Evolutionary conservation across 2,888 invertebrate species (phyloP).

Genomic region (Chorisops tibialis): DNA sequence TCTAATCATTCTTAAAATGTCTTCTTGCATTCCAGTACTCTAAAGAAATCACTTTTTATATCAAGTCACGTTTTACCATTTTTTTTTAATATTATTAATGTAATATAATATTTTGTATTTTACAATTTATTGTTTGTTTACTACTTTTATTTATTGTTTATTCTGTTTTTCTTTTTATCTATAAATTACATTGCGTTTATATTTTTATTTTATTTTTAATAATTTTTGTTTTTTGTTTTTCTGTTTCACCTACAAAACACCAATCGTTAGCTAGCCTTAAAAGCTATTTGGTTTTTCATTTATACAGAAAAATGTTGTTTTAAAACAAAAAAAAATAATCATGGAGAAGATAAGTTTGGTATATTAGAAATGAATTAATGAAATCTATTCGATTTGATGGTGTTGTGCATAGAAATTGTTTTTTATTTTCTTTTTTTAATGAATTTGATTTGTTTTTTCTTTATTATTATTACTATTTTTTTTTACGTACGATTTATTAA

Average conservation of each 20-base stretch:
- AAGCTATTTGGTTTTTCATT: slow-evolving; percentile 18
- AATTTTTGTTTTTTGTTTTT: slow-evolving; percentile 6
- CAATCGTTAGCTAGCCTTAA: slow-evolving; percentile 15
- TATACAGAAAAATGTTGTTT: too few species aligned
- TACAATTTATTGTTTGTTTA: slow-evolving; percentile 15
- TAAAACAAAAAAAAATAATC: too few species aligned
- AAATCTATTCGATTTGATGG: too few species aligned
- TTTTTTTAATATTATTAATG: slow-evolving; percentile 7
- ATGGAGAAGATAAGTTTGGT: too few species aligned
- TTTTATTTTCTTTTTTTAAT: too few species aligned
- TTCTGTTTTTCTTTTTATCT: slow-evolving; percentile 5
- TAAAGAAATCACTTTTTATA: slow-evolving; percentile 21
- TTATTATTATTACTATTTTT: too few species aligned
- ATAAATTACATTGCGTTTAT: slow-evolving; percentile 26
- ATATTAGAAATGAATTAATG: too few species aligned
- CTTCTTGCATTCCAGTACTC: slow-evolving; percentile 9
- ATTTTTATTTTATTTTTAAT: not conserved
- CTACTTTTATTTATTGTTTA: slow-evolving; percentile 7
- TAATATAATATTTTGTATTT: slow-evolving; percentile 15
- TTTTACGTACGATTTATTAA: too few species aligned
- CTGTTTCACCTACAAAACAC: slow-evolving; percentile 23
- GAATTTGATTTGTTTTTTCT: too few species aligned
- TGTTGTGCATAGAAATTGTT: too few species aligned
- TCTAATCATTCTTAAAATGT: slow-evolving; percentile 19
- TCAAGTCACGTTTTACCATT: slow-evolving; percentile 15